Evolutionary conservation across 2,797 vertebrate genomes (phyloP), one percentile per base, ranked within the genome.

Genomic region (Squalus acanthias): DNA sequence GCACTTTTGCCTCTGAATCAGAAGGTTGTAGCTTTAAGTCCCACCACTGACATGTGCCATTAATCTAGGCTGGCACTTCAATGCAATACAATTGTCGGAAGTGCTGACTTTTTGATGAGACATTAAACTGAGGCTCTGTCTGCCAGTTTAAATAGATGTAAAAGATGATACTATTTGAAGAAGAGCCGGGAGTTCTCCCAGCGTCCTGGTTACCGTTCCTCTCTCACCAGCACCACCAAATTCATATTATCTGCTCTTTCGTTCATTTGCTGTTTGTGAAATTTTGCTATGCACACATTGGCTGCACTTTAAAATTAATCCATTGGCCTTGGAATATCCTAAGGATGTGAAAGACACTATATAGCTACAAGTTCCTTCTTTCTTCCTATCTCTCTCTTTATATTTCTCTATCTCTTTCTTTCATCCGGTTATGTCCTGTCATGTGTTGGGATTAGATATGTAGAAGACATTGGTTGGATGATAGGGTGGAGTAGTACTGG

Each of bases 21-120:
- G 63, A 46, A 39, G 91, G 91, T 93, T 69, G 33, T 67, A 39
- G 91, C n/a, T 93, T 93, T 93, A 93, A 93, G 63, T 69, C n/a
- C 91, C n/a, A 93, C n/a, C 8, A 39, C 63, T 69, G n/a, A 93
- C n/a, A 93, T 65, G n/a, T 93, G 63, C n/a, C 39, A 24, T 69
- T 93, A 67, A 93, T 93, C 63, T 24, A 69, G 65, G 20, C 63
- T 22, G 91, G n/a, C 63, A 69, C 63, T 69, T 93, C n/a, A 67
- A 7, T 39, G n/a, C 63, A 9, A 3, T 60, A 46, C 39, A 93
- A 67, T n/a, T 46, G 63, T 69, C 20, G 2, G 91, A 93, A 93
- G 63, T 24, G 63, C 91, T 46, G 60, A 63, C n/a, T 46, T 92
- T 93, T 93, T 39, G 89, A 67, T 46, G 8, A 22, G 33, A 24